Conservation (phyloP, 2,113 vertebrate genomes). For the Cariama cristata region DNA sequence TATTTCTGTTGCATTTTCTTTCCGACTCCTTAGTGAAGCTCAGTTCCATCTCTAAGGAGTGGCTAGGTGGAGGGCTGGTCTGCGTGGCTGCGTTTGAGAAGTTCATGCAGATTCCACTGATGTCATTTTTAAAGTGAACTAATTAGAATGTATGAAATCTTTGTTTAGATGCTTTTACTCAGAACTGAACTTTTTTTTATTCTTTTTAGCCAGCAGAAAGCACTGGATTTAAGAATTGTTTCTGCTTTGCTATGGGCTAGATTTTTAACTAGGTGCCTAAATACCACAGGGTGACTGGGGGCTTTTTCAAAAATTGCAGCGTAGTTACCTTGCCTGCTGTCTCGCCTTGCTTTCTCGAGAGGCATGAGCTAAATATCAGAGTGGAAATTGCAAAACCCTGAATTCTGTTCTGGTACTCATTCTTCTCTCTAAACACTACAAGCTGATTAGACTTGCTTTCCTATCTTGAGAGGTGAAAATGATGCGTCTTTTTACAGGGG, state of each 20-base stretch:
- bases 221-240: background rate
- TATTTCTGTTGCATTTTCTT: slow-evolving; percentile 6
- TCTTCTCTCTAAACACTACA: background rate
- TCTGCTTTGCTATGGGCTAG: slow-evolving; percentile 17
- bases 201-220: background rate
- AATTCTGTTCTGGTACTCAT: slow-evolving; percentile 5
- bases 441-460: background rate
- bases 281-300: slow-evolving; percentile 6
- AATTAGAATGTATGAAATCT: background rate
- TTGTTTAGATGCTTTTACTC: background rate
- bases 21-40: background rate
- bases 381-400: background rate
- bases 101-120: background rate
- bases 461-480: background rate
- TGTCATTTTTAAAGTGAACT: background rate
- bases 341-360: background rate
- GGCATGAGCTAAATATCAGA: slow-evolving; percentile 28
- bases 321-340: background rate
- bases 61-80: background rate
- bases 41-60: background rate
- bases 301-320: slow-evolving; percentile 1
- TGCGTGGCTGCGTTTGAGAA: background rate
- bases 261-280: slow-evolving; percentile 30
- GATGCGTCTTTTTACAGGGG: background rate
- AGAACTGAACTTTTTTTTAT: background rate